Percentiles rank a stretch among this genome's conserved stretches.
phyloP scores from a whole-genome alignment of 2,797 vertebrate species.

The Syngnathus rostellatus region DNA sequence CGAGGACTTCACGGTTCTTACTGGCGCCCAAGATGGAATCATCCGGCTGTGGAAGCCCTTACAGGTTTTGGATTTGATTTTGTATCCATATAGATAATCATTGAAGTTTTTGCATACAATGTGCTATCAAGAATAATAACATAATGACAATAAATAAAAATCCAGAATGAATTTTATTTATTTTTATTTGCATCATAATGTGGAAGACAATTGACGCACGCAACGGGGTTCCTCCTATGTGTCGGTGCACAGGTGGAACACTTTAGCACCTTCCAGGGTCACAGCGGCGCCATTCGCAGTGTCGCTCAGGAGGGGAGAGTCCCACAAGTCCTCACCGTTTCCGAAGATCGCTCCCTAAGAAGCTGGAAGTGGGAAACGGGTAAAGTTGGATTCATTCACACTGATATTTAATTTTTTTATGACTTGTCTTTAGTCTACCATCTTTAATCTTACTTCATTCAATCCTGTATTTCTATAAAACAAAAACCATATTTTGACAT shows the following conservation, averaged over 20 bases:
- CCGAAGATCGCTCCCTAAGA: constrained; percentile 67
- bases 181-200: neutral
- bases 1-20: constrained; percentile 66
- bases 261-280: constrained; percentile 65
- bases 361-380: constrained; percentile 65
- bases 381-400: constrained; percentile 18
- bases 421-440: neutral
- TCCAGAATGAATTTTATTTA: too few relatives aligned
- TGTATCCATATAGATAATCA: neutral
- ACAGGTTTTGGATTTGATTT: constrained; percentile 54
- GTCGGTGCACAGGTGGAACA: constrained; percentile 64
- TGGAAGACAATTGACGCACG: neutral
- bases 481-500: neutral
- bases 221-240: neutral
- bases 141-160: too few relatives aligned
- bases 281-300: constrained; percentile 65
- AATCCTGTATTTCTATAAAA: too few relatives aligned
- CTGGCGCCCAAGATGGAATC: constrained; percentile 73
- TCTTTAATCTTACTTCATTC: neutral
- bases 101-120: neutral
- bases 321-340: constrained; percentile 67
- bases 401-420: neutral
- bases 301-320: constrained; percentile 42
- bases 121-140: too few relatives aligned
- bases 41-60: constrained; percentile 78